phyloP scores from a whole-genome alignment of 2,888 invertebrate genomes.

The Rotaria magnacalcarata region DNA sequence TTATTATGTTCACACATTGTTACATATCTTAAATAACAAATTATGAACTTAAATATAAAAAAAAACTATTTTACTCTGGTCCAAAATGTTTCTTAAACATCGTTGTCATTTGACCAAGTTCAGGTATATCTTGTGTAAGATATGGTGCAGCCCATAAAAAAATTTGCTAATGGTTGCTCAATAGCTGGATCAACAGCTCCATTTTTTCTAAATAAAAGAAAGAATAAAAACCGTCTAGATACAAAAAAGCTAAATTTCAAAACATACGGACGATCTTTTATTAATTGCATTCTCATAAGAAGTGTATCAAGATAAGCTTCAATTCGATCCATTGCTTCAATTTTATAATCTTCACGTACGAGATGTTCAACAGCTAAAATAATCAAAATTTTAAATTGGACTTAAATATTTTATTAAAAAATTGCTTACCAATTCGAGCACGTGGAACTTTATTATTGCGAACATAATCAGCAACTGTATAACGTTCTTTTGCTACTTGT shows the following conservation, averaged over 20 bases:
- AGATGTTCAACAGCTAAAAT: slow-evolving; percentile 78
- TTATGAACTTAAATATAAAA: slow-evolving; percentile 40
- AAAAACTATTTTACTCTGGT: slow-evolving; percentile 62
- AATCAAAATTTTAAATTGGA: no score
- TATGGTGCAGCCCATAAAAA: slow-evolving; percentile 96
- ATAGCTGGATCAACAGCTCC: slow-evolving; percentile 79
- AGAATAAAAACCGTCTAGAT: no score
- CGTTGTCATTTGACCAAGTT: slow-evolving; percentile 51
- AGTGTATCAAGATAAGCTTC: slow-evolving; percentile 98
- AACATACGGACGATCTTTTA: slow-evolving; percentile 63
- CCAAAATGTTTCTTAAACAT: slow-evolving; percentile 35
- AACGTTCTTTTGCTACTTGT: slow-evolving; percentile 84
- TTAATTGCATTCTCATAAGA: slow-evolving; percentile 82
- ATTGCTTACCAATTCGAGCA: slow-evolving; percentile 80
- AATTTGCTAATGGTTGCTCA: slow-evolving; percentile 87
- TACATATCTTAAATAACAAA: slow-evolving; percentile 73
- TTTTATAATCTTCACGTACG: slow-evolving; percentile 94
- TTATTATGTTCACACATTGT: slow-evolving; percentile 75
- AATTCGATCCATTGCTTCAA: slow-evolving; percentile 96
- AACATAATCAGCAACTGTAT: slow-evolving; percentile 89
- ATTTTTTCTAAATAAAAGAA: slow-evolving; percentile 16
- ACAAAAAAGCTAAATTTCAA: no score
- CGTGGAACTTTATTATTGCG: slow-evolving; percentile 62
- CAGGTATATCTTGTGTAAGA: slow-evolving; percentile 64
- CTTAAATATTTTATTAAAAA: no score